A percentile compares a stretch with the other conserved stretches of the same genome.
Evolutionary conservation across 92 coral and sea anemone species (phyloP).

Genomic region (Parazoanthus darwini): DNA sequence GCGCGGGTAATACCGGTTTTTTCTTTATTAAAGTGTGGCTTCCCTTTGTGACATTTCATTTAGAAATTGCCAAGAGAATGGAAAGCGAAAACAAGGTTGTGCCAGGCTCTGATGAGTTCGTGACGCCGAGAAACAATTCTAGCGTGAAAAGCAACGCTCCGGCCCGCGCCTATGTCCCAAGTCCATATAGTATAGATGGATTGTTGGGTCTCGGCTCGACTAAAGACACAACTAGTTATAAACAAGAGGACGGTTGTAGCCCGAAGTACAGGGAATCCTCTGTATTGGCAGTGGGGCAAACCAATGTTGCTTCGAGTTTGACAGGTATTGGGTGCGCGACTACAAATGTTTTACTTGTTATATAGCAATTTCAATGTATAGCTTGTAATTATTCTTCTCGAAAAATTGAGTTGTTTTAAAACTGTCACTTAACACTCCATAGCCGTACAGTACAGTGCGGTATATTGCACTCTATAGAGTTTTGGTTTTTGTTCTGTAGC

Average conservation of each 20-base stretch:
- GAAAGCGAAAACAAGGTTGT: slow-evolving; percentile 30
- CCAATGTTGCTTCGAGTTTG: neutral
- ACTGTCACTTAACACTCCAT: neutral
- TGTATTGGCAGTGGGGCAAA: neutral
- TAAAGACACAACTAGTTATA: neutral
- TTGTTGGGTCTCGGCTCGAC: slow-evolving; percentile 66
- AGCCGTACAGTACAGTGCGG: neutral
- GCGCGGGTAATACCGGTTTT: slow-evolving; percentile 61
- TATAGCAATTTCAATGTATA: neutral
- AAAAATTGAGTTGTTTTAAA: neutral
- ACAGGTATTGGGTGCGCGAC: neutral
- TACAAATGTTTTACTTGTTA: neutral
- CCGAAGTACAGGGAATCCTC: neutral
- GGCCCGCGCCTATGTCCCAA: slow-evolving; percentile 15
- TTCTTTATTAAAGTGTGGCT: slow-evolving; percentile 55
- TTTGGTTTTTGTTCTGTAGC: neutral
- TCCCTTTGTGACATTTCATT: slow-evolving; percentile 55
- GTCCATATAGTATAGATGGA: slow-evolving; percentile 80
- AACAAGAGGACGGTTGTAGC: neutral
- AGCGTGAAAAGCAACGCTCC: neutral
- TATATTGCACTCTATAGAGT: neutral
- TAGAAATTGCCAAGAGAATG: slow-evolving; percentile 31
- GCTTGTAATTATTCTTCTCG: neutral
- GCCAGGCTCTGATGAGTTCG: slow-evolving; percentile 2
- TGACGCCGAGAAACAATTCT: neutral